Evolutionary conservation across 1,140 invertebrate genomes (phyloP).

Genomic region (Rhysida immarginata): DNA sequence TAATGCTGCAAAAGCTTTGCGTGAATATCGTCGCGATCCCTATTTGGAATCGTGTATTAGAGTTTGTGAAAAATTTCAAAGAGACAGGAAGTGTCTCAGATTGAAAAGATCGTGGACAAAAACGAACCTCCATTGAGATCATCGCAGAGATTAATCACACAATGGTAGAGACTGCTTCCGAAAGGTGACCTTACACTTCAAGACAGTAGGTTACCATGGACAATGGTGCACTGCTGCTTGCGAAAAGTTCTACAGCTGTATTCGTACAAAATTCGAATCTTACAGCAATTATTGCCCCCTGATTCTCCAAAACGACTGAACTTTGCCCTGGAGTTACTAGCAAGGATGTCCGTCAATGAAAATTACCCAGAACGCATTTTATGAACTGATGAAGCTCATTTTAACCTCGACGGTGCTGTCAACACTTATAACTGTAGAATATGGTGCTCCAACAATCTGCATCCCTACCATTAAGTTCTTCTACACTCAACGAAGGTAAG

Average conservation of each 20-base stretch:
- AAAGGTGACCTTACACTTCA: no score
- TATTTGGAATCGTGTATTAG: no score
- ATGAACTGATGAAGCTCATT: not conserved
- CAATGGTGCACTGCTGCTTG: constrained; percentile 28
- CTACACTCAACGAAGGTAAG: not conserved
- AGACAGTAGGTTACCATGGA: no score
- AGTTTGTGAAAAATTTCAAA: no score
- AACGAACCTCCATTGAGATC: no score
- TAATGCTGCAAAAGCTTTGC: no score
- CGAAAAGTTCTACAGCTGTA: not conserved
- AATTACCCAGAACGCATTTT: not conserved
- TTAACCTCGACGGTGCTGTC: not conserved
- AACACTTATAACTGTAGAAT: not conserved
- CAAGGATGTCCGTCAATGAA: not conserved
- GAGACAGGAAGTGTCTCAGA: no score
- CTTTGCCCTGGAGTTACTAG: not conserved
- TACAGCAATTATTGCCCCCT: not conserved
- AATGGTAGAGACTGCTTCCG: no score
- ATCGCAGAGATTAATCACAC: no score
- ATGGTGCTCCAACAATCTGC: not conserved
- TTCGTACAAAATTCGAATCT: not conserved
- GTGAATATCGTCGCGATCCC: no score
- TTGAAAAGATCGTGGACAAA: no score
- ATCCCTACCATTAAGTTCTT: no score
- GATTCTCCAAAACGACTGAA: not conserved